These are phyloP conservation scores for Acanthopleura granulata DNA, from an alignment of 2,888 invertebrate genomes.

Conservation along the genomic window DNA sequence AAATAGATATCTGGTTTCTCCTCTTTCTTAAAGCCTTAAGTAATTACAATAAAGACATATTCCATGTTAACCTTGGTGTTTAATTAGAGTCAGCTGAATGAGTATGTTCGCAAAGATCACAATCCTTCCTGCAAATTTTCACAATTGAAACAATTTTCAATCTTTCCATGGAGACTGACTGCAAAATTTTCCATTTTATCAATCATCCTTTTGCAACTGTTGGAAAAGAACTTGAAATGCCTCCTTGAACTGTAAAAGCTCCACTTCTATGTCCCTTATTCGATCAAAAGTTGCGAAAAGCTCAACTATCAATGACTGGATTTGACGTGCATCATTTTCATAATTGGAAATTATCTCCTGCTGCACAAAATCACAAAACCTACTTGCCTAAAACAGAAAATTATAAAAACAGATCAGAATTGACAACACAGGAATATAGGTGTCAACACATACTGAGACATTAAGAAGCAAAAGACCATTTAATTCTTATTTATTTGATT, in stretches of 20 bases:
- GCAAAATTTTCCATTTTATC: not conserved
- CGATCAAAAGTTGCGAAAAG: constrained; percentile 47
- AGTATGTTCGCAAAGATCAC: too few species aligned
- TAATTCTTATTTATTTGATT: too few species aligned
- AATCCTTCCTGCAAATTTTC: too few species aligned
- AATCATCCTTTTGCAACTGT: constrained; percentile 35
- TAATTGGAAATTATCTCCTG: constrained; percentile 47
- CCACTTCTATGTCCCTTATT: constrained; percentile 44
- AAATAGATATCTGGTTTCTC: too few species aligned
- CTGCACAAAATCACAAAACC: constrained; percentile 36
- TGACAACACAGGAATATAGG: not conserved
- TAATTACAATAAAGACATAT: too few species aligned
- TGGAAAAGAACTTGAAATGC: constrained; percentile 47
- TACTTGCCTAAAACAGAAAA: constrained; percentile 35
- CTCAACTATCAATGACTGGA: constrained; percentile 49
- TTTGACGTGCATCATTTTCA: constrained; percentile 39
- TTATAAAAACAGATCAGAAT: not conserved
- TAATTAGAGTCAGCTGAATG: too few species aligned
- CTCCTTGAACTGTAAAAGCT: constrained; percentile 48
- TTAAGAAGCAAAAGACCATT: too few species aligned
- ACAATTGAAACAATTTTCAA: too few species aligned
- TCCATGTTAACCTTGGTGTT: too few species aligned
- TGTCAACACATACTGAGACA: not conserved
- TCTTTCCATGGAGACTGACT: too few species aligned
- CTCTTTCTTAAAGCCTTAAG: too few species aligned